These are phyloP conservation scores for Oryzias curvinotus DNA, from an alignment of 2,113 vertebrate genomes.

Conservation along the genomic window DNA sequence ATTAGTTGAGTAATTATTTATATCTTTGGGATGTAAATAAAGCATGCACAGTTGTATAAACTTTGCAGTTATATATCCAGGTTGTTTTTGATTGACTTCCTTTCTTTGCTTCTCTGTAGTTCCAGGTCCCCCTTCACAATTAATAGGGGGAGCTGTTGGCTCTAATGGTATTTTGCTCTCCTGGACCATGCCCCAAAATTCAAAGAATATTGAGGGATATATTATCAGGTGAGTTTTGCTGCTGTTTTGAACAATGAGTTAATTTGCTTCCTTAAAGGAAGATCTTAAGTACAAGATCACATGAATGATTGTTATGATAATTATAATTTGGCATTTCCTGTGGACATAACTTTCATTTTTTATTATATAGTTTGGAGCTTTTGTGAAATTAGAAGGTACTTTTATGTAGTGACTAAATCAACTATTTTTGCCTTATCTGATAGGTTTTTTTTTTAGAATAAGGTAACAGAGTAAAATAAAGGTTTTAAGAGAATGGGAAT, in stretches of 20 bases:
- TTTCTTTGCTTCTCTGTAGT: conserved; percentile 61
- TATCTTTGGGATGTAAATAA: not conserved
- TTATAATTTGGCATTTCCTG: too few species aligned
- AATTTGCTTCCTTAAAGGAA: not conserved
- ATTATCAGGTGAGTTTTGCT: conserved; percentile 76
- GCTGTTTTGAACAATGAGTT: not conserved
- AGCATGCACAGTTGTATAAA: not conserved
- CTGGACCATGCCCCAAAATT: conserved; percentile 82
- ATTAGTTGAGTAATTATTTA: not conserved
- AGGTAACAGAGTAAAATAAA: too few species aligned
- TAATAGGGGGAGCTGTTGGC: conserved; percentile 90
- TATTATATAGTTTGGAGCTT: too few species aligned
- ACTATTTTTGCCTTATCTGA: too few species aligned
- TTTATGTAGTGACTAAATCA: too few species aligned
- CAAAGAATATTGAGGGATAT: conserved; percentile 80
- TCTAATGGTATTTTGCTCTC: conserved; percentile 93
- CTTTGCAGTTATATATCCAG: conserved; percentile 1
- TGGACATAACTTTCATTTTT: too few species aligned
- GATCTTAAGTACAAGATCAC: not conserved
- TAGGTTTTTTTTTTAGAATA: too few species aligned
- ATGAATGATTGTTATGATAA: too few species aligned
- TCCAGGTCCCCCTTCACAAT: conserved; percentile 78
- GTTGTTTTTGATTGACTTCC: conserved; percentile 2
- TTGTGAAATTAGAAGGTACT: too few species aligned
- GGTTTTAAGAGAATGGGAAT: too few species aligned